Percentiles rank a stretch among this genome's conserved stretches.
Evolutionary conservation across 1,140 invertebrate species (phyloP).

Genomic region (Oryzaephilus surinamensis): DNA sequence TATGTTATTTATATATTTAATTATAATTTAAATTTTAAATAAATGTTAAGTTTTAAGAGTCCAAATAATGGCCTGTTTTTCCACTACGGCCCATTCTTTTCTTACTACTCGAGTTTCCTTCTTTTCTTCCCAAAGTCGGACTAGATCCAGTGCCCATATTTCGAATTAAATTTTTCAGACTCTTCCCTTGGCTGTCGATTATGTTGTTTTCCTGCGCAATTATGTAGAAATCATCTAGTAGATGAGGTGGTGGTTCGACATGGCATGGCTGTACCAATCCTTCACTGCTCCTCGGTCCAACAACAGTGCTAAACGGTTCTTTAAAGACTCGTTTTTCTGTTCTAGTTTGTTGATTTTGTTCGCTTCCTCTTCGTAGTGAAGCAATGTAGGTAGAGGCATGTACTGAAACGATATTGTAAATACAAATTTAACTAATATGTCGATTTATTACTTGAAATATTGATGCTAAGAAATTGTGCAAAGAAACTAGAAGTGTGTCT

Average conservation of each 20-base stretch:
- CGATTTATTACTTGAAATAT: constrained; percentile 61
- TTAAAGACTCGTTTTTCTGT: constrained; percentile 70
- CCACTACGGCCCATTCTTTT: constrained; percentile 19
- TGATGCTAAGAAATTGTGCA: constrained; percentile 88
- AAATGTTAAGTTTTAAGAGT: constrained; percentile 5
- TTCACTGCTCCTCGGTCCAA: constrained; percentile 39
- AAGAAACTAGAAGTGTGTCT: constrained; percentile 83
- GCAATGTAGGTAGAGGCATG: constrained; percentile 71
- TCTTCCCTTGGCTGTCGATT: constrained; percentile 53
- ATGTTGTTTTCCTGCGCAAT: constrained; percentile 64
- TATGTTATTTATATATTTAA: constrained; percentile 4
- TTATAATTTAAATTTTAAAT: constrained; percentile 9
- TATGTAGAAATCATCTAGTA: constrained; percentile 88
- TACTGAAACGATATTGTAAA: constrained; percentile 44
- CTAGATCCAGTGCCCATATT: constrained; percentile 70
- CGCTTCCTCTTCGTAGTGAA: constrained; percentile 77
- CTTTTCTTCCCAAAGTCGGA: constrained; percentile 64
- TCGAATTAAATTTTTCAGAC: constrained; percentile 61
- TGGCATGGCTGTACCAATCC: constrained; percentile 48
- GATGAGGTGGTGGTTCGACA: constrained; percentile 55
- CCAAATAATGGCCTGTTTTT: constrained; percentile 11
- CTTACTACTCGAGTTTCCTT: constrained; percentile 36
- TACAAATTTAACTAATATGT: not conserved
- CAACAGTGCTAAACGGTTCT: constrained; percentile 40
- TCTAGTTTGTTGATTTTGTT: constrained; percentile 66